Evolutionary conservation across 2,888 invertebrate species (phyloP), one percentile per base, ranked within the genome.

Genomic region (Patella caerulea): DNA sequence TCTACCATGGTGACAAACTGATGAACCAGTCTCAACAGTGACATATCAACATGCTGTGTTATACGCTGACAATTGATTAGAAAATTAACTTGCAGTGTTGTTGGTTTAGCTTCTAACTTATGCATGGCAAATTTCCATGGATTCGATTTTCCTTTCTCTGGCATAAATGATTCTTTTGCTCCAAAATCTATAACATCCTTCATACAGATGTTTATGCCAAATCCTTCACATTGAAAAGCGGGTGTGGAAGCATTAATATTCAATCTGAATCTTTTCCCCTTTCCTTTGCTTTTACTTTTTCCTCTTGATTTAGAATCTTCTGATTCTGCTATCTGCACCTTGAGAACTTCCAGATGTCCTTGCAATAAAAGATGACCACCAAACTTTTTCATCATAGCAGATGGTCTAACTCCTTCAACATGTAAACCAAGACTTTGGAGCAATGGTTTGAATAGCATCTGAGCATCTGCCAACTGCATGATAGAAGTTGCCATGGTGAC

Each of bases 1-100:
- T 97, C 97, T 92, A 98, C 97, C 97, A 98, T 98, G 89, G 97
- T 98, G 88, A 96, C 96, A 89, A 98, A 98, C 93, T 98, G 98
- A 92, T 98, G 98, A 79, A 98, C 93, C 75, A 98, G 93, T 74
- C 98, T 93, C 72, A 98, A 92, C 59, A 98, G 93, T 0, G 98
- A 98, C 98, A 98, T 98, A 92, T 98, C 98, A 1, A 98, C 97
- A 93, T 98, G 96, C 91, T 98, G 98, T 72, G 96, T 96, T 86
- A 98, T 97, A 7, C 90, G 96, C 76, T 96, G 94, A 85, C 97
- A 95, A 90, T 96, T 96, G 79, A 96, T 93, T 88, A 96, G 96
- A 90, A 98, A 96, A 92, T 98, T 97, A 78, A 98, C 94, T 88
- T 97, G 95, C 0, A 97, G 96, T 86, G 96, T 97, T 24, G 97